Base-by-base conservation (phyloP, 2,888 invertebrate genomes). In the Lycaena phlaeas region DNA sequence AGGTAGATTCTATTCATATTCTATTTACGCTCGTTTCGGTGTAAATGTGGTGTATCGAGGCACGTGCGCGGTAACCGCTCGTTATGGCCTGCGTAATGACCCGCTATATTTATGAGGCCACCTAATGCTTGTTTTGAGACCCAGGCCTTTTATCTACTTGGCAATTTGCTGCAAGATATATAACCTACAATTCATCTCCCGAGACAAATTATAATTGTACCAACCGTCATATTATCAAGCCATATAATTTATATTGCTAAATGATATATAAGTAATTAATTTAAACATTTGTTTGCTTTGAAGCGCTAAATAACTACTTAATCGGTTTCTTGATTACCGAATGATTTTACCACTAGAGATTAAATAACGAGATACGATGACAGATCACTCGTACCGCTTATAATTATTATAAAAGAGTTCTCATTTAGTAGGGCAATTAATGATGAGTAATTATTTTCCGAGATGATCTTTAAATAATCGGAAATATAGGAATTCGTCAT, bases 11-110 rank as follows among this genome's bases (percentile, higher is more conserved):
- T 26, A 25, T 14, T 7, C 12, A 36, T 12, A 14, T 6, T 27
- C 2, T n/a, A n/a, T 17, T 26, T 36, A 25, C 30, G 26, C 25
- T 31, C 29, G 30, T 34, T 29, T 30, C 46, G 37, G 38, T 17
- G 28, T 36, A 29, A 41, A 31, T 14, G n/a, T 22, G 12, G 7
- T 36, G 44, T 43, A 46, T 38, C 38, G 38, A 25, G 42, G 68
- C 73, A 68, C 71, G 71, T 71, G 71, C 71, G 60, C 58, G 52
- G 45, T 48, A 43, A 30, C 48, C 52, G 59, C 67, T 75, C 66
- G 74, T 74, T 77, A 73, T 59, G 52, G 49, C 53, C 43, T 44
- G 56, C 26, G 66, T 73, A 78, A 77, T 78, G 75, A 76, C 69
- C 58, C 56, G 51, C 58, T 53, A 57, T 68, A 68, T 75, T 75